phyloP scores from a whole-genome alignment of 2,113 vertebrate genomes.

The Conger conger region DNA sequence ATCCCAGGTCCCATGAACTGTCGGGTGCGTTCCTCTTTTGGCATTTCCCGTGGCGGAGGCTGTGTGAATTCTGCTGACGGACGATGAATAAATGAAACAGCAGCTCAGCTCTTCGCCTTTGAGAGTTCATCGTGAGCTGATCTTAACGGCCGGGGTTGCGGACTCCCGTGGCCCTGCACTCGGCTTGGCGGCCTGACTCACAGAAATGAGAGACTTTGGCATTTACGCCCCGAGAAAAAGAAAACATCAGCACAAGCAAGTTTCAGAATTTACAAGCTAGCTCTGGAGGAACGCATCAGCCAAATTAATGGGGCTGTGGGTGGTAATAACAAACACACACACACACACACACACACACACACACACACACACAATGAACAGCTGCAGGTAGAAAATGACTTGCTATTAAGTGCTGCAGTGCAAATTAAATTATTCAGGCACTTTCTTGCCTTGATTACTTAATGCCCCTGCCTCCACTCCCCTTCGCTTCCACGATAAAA shows the following conservation, averaged over 20 bases:
- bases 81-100: not conserved
- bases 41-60: not conserved
- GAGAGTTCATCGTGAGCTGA: not conserved
- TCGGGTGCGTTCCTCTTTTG: not conserved
- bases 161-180: not conserved
- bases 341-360: not conserved
- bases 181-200: not conserved
- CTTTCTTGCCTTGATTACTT: not conserved
- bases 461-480: not conserved
- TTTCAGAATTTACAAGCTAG: not conserved
- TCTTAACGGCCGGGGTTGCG: not conserved
- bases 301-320: not conserved
- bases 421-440: not conserved
- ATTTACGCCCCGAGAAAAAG: not conserved
- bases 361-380: not conserved
- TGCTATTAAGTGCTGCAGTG: not conserved
- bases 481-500: not conserved
- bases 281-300: not conserved
- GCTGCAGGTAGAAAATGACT: conserved; percentile 9
- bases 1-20: too few species aligned
- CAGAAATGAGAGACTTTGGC: not conserved
- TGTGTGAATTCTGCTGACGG: not conserved
- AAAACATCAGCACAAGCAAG: not conserved
- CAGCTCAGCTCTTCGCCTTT: not conserved
- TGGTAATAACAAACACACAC: not conserved